Percentiles rank a stretch among this genome's conserved stretches.
Conservation (phyloP, 2,888 invertebrate species). For the Drosophila kambysellisi region DNA sequence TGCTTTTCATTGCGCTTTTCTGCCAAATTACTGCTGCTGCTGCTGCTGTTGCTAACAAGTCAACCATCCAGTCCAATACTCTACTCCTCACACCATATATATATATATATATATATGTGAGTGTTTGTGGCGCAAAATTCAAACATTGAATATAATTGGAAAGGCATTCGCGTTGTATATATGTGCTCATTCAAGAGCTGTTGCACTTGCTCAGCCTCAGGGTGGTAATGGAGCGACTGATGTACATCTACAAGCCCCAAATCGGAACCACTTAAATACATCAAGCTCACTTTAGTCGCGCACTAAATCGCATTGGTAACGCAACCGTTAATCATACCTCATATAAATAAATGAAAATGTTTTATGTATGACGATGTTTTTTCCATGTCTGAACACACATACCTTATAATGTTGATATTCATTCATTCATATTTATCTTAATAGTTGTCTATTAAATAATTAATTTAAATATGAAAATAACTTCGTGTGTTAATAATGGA, state of each 20-base stretch:
- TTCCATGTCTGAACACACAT: neutral
- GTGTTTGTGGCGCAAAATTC: conserved; percentile 62
- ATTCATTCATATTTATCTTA: neutral
- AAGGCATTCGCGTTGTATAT: conserved; percentile 59
- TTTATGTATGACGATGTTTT: conserved; percentile 4
- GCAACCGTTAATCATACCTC: conserved; percentile 73
- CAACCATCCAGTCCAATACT: conserved; percentile 50
- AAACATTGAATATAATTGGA: conserved; percentile 71
- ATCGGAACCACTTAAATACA: conserved; percentile 13
- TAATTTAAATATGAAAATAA: neutral
- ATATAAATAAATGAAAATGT: conserved; percentile 39
- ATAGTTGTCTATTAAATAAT: neutral
- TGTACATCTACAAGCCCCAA: conserved; percentile 3
- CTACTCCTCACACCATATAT: conserved; percentile 14
- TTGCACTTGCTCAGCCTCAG: conserved; percentile 7
- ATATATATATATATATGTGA: neutral
- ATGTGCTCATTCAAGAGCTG: conserved; percentile 23
- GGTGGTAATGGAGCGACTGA: conserved; percentile 1
- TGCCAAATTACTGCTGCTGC: conserved; percentile 52
- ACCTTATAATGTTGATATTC: neutral
- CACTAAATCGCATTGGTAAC: conserved; percentile 83
- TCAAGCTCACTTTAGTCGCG: conserved; percentile 68
- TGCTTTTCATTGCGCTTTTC: conserved; percentile 46
- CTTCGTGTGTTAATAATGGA: neutral
- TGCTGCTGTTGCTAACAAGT: conserved; percentile 61